Evolutionary conservation across 2,888 invertebrate genomes (phyloP).

Genomic region (Tetragnatha montana): DNA sequence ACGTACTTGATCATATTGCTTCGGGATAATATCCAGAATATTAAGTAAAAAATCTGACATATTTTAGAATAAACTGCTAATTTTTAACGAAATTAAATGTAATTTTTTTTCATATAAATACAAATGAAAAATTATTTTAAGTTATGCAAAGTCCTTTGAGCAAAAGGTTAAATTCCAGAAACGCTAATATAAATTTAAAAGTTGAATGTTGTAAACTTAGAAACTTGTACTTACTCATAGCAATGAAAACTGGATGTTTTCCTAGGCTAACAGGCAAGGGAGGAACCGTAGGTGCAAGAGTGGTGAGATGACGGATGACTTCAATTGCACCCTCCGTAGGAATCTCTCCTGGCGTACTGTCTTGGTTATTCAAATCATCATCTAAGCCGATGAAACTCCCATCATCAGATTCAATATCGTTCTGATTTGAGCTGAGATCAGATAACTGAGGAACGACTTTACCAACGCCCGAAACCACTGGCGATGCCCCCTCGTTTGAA

Average conservation of each 20-base stretch:
- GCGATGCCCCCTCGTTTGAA: background rate
- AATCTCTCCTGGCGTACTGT: background rate
- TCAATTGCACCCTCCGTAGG: slow-evolving; percentile 9
- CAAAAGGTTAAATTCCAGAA: too few species aligned
- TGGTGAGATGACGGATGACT: slow-evolving; percentile 63
- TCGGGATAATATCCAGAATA: too few species aligned
- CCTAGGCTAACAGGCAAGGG: slow-evolving; percentile 40
- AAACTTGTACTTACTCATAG: slow-evolving; percentile 39
- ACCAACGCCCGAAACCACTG: background rate
- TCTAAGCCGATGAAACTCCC: background rate
- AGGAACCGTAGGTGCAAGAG: slow-evolving; percentile 19
- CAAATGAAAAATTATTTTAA: too few species aligned
- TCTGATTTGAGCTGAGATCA: slow-evolving; percentile 39
- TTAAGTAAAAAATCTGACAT: too few species aligned
- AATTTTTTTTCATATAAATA: too few species aligned
- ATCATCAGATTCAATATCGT: slow-evolving; percentile 34
- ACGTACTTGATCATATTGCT: too few species aligned
- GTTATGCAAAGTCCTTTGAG: too few species aligned
- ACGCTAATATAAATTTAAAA: too few species aligned
- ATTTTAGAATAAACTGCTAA: too few species aligned
- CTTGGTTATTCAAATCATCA: slow-evolving; percentile 25
- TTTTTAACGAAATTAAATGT: too few species aligned
- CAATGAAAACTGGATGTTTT: slow-evolving; percentile 48
- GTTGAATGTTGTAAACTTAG: too few species aligned
- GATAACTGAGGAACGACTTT: slow-evolving; percentile 52